These are phyloP conservation scores for Spilosoma lubricipeda DNA, from an alignment of 2,888 invertebrate species.

Conservation along the genomic window DNA sequence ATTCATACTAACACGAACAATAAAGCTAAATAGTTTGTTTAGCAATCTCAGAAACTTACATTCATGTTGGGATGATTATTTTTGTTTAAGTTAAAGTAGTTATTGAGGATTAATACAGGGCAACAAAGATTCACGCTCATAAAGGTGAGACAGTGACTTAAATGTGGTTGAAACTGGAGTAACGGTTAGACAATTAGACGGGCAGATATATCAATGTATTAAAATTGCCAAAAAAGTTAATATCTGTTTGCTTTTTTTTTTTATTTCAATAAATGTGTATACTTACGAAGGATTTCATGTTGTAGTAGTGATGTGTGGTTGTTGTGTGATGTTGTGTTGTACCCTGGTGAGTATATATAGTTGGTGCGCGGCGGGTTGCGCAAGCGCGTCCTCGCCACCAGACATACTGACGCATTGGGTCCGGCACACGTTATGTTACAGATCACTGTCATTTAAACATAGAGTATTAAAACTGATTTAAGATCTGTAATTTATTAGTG, in stretches of 20 bases:
- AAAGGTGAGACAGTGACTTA: background rate
- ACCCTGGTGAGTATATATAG: slow-evolving; percentile 16
- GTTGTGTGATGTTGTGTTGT: slow-evolving; percentile 11
- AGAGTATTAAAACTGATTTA: background rate
- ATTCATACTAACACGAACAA: background rate
- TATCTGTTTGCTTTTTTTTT: background rate
- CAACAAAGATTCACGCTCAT: background rate
- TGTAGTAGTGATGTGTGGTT: slow-evolving; percentile 18
- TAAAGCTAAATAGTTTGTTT: background rate
- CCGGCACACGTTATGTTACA: background rate
- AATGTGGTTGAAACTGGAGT: background rate
- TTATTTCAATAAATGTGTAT: background rate
- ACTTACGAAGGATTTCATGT: slow-evolving; percentile 49
- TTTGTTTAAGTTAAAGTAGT: background rate
- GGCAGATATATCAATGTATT: background rate
- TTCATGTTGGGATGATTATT: background rate
- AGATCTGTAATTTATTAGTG: background rate
- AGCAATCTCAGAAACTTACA: background rate
- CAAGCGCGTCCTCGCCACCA: slow-evolving; percentile 16
- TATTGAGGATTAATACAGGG: background rate
- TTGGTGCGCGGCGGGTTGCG: background rate
- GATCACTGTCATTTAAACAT: background rate
- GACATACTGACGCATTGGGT: background rate
- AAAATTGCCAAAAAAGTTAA: background rate
- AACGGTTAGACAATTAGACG: background rate